phyloP scores from a whole-genome alignment of 2,888 invertebrate species.

The Hermaeophaga mercurialis region DNA sequence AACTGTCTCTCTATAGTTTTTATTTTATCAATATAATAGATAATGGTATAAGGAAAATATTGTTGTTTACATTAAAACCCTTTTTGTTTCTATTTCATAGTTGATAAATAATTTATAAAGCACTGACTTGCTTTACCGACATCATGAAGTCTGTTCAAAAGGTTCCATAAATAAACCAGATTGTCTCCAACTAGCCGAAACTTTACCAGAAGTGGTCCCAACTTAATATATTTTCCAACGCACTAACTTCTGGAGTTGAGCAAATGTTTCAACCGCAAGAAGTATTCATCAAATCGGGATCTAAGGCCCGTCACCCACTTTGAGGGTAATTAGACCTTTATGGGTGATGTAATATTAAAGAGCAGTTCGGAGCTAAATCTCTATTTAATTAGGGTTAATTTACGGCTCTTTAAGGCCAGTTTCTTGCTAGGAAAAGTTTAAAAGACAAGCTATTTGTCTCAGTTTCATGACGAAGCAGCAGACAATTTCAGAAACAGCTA shows the following conservation, averaged over 20 bases:
- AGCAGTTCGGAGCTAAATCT: slow-evolving; percentile 32
- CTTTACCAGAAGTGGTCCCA: slow-evolving; percentile 5
- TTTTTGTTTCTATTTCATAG: no score
- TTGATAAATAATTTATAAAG: no score
- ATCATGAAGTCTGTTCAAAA: no score
- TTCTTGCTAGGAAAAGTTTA: slow-evolving; percentile 15
- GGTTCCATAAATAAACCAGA: slow-evolving; percentile 10
- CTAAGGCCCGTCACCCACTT: slow-evolving; percentile 35
- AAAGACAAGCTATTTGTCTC: slow-evolving; percentile 10
- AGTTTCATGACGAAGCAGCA: background rate
- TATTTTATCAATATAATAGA: no score
- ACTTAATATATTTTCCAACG: slow-evolving; percentile 17
- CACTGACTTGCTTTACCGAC: no score
- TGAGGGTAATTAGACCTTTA: slow-evolving; percentile 34
- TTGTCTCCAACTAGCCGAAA: slow-evolving; percentile 15
- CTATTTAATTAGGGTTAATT: slow-evolving; percentile 37
- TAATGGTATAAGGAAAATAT: no score
- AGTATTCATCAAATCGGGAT: slow-evolving; percentile 35
- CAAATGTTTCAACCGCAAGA: slow-evolving; percentile 24
- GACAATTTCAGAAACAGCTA: background rate
- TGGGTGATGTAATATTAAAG: slow-evolving; percentile 35
- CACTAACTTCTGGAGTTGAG: slow-evolving; percentile 19
- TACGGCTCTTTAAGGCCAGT: slow-evolving; percentile 26
- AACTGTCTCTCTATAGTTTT: no score
- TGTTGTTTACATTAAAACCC: no score